phyloP scores from a whole-genome alignment of 2,888 invertebrate genomes.

The Seira sanloemensis region DNA sequence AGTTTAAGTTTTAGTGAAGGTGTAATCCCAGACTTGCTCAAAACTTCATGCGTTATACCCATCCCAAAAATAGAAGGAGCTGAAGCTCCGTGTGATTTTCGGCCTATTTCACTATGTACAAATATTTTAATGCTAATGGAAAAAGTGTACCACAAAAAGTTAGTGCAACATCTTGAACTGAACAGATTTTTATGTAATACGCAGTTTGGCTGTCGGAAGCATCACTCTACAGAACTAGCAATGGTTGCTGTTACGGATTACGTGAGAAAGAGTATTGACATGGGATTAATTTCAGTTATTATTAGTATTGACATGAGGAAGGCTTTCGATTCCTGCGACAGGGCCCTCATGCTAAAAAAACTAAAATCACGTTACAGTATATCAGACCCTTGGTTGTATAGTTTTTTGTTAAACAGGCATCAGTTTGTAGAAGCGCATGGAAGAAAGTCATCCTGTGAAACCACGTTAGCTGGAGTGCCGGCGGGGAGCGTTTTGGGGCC shows the following conservation, averaged over 20 bases:
- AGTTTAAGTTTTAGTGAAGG: constrained; percentile 6
- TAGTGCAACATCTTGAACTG: not conserved
- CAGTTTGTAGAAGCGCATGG: constrained; percentile 35
- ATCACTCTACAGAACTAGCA: constrained; percentile 35
- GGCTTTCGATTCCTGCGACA: constrained; percentile 40
- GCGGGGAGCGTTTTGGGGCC: constrained; percentile 33
- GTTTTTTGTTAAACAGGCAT: constrained; percentile 17
- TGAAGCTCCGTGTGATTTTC: not conserved
- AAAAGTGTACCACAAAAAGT: constrained; percentile 10
- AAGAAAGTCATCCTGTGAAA: not conserved
- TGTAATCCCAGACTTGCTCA: constrained; percentile 12
- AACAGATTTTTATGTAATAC: not conserved
- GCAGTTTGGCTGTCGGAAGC: constrained; percentile 42
- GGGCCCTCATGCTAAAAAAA: constrained; percentile 23
- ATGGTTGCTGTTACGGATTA: constrained; percentile 36
- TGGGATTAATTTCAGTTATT: not conserved
- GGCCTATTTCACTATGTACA: constrained; percentile 31
- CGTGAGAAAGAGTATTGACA: constrained; percentile 26
- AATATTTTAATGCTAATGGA: constrained; percentile 33
- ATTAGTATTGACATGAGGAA: constrained; percentile 27
- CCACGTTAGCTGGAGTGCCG: constrained; percentile 30
- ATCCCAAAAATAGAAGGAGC: constrained; percentile 21
- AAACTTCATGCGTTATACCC: constrained; percentile 23
- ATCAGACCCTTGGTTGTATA: constrained; percentile 34
- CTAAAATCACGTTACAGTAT: constrained; percentile 13